Evolutionary conservation across 1,140 invertebrate genomes (phyloP).

Genomic region (Frieseomelitta varia): DNA sequence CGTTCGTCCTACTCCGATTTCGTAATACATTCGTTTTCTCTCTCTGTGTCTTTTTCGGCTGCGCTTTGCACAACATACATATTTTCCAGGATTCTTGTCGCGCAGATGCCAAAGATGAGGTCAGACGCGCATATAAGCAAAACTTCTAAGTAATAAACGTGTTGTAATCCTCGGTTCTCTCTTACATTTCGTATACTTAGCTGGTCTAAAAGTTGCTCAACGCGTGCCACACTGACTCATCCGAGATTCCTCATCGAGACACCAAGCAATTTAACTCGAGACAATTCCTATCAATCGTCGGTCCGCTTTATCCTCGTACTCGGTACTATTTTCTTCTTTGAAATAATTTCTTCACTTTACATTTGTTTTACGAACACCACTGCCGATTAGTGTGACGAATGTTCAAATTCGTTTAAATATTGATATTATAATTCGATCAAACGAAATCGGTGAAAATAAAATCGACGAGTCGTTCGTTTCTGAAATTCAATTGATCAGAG

Average conservation of each 20-base stretch:
- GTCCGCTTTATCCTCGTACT: not conserved
- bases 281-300: not conserved
- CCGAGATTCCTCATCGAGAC: not conserved
- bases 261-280: not conserved
- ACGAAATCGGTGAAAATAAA: no score
- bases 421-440: no score
- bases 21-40: not conserved
- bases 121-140: slow-evolving; percentile 39
- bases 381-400: not conserved
- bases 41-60: not conserved
- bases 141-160: slow-evolving; percentile 42
- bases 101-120: slow-evolving; percentile 47
- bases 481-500: no score
- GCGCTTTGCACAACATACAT: not conserved
- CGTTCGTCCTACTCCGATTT: not conserved
- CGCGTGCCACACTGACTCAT: slow-evolving; percentile 6
- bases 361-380: not conserved
- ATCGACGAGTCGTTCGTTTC: no score
- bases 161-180: slow-evolving; percentile 21
- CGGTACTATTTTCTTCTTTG: not conserved
- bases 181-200: not conserved
- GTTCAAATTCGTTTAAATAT: no score
- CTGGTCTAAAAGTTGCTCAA: slow-evolving; percentile 29
- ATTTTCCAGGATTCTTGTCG: slow-evolving; percentile 18
- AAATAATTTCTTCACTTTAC: not conserved